Evolutionary conservation across 2,113 vertebrate species (phyloP).

Genomic region (zebrafish (Danio rerio)): GRCz12tu NC_133181.1:7785501-7786000

Average conservation of each 20-base stretch:
- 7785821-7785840: neutral
- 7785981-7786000: too few relatives aligned
- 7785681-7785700: neutral
- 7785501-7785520: neutral
- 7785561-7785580: neutral
- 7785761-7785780: neutral
- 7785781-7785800: slow-evolving; percentile 1
- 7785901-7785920: too few relatives aligned
- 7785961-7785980: too few relatives aligned
- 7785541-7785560: neutral
- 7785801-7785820: neutral
- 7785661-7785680: neutral
- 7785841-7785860: neutral
- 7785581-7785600: neutral
- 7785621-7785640: neutral
- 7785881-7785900: too few relatives aligned
- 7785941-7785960: too few relatives aligned
- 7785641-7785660: neutral
- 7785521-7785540: neutral
- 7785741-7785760: neutral
- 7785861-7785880: too few relatives aligned
- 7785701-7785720: neutral
- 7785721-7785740: slow-evolving; percentile 12
- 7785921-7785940: too few relatives aligned
- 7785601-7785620: neutral